Evolutionary conservation across 2,888 invertebrate species (phyloP), one percentile per base, ranked within the genome.

Genomic region (Ditula angustiorana): DNA sequence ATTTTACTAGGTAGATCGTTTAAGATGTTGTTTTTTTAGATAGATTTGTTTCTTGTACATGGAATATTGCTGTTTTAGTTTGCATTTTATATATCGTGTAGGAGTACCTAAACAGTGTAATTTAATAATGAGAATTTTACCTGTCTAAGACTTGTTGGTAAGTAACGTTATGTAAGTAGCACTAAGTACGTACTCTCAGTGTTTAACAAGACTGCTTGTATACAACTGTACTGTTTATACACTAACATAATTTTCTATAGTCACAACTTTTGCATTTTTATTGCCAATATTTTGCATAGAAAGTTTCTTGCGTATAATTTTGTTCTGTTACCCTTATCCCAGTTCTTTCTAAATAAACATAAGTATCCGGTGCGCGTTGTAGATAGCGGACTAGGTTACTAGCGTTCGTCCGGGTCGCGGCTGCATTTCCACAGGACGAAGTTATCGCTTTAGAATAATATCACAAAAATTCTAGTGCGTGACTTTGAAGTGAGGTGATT

Each of bases 171-270:
- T 80, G 71, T 89, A 88, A 87, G 79, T 92, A 91, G 88, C 85
- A 87, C 87, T 92, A 91, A 90, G 90, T 87, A 88, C 83, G 87
- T 89, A 88, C 82, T 92, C 90, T 92, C 91, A 89, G 90, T 91
- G 90, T 91, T 90, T 90, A 88, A 87, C 86, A 92, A 92, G 92
- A 92, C 92, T 92, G 92, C 91, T 92, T 92, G 87, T 91, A 88
- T 89, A 90, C 87, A 87, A 88, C 84, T 87, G 73, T 87, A 90
- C 86, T 88, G 87, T 89, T 88, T 88, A 87, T 85, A 89, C 82
- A 87, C 85, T 87, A 85, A 87, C 83, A 76, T 79, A 79, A 79
- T 74, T 76, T 80, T 87, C 87, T 83, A 78, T 90, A 92, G 92
- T 92, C 92, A 92, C 91, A 90, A 92, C 81, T 87, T 86, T 81